A percentile compares a stretch with the other conserved stretches of the same genome.
phyloP scores from a whole-genome alignment of 2,888 invertebrate genomes.

The Ennomos erosarius region DNA sequence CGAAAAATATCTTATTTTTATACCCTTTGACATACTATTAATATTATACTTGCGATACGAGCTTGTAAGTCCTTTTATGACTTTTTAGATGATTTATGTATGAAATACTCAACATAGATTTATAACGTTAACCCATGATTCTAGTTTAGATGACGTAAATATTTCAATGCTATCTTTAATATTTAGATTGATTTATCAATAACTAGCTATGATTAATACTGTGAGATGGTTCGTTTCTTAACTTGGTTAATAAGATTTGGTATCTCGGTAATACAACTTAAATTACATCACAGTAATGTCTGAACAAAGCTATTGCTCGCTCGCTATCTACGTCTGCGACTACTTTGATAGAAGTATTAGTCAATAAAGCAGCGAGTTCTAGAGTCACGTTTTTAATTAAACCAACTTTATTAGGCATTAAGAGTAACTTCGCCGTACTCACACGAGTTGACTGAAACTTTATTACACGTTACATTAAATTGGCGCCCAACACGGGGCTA shows the following conservation, averaged over 20 bases:
- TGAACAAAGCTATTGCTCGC: constrained; percentile 31
- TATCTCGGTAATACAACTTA: constrained; percentile 33
- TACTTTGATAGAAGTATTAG: constrained; percentile 42
- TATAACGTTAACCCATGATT: background rate
- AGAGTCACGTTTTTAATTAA: constrained; percentile 75
- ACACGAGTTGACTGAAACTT: constrained; percentile 56
- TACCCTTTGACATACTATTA: constrained; percentile 30
- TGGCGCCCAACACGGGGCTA: constrained; percentile 54
- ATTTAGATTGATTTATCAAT: too few species aligned
- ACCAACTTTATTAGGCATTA: constrained; percentile 59
- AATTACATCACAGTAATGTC: constrained; percentile 36
- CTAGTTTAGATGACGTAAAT: background rate
- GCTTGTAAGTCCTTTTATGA: background rate
- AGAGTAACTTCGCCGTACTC: constrained; percentile 60
- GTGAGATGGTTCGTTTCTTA: constrained; percentile 18
- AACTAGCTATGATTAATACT: constrained; percentile 3
- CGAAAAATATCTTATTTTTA: constrained; percentile 36
- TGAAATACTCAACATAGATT: background rate
- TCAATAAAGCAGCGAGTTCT: constrained; percentile 44
- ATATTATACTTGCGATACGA: constrained; percentile 9
- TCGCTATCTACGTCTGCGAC: constrained; percentile 35
- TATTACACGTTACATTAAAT: constrained; percentile 49
- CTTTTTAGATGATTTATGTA: too few species aligned
- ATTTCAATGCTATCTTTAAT: background rate
- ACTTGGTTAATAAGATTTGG: constrained; percentile 14